Evolutionary conservation across 2,888 invertebrate genomes (phyloP), one percentile per base, ranked within the genome.

Genomic region (Xestia xanthographa): DNA sequence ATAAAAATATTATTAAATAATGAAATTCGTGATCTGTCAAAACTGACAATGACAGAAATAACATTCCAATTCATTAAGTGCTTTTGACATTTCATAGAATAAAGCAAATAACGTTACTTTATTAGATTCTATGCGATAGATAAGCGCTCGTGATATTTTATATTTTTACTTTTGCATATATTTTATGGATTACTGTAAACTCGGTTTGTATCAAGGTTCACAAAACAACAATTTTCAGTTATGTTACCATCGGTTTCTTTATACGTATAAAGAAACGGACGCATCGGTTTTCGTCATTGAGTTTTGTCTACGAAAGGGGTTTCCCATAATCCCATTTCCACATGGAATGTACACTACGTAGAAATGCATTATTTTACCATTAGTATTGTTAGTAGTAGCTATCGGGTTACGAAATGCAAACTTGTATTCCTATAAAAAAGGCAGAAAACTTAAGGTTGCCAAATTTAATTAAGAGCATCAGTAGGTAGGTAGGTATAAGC

Each of bases 231-330:
- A n/a, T 2, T 43, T 22, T n/a, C n/a, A 41, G 6, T 34, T 43
- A 22, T 22, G 22, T 34, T 50, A 56, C 4, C 14, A 1, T 50
- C 34, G 4, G 34, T 34, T 34, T 34, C 34, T 34, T 34, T 34
- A 41, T 56, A 3, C 75, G 83, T 85, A 45, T 67, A 88, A 82
- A 50, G 72, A 66, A 82, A 81, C 48, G 29, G 43, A 11, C 5
- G 6, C 5, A 38, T 34, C 2, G 3, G 11, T 29, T 43, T 38
- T 29, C 58, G 66, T 50, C n/a, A 70, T 76, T 58, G 3, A 3
- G 17, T 58, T 53, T 82, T 72, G 56, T 83, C 79, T 87, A 72
- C 70, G 77, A 62, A 53, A 48, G 86, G 86, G 73, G 26, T 60
- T 80, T 67, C 80, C 86, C 79, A 4, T 29, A 17, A 4, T 60